Evolutionary conservation across 2,888 invertebrate species (phyloP), one percentile per base, ranked within the genome.

Genomic region (Xestia rhomboidea): DNA sequence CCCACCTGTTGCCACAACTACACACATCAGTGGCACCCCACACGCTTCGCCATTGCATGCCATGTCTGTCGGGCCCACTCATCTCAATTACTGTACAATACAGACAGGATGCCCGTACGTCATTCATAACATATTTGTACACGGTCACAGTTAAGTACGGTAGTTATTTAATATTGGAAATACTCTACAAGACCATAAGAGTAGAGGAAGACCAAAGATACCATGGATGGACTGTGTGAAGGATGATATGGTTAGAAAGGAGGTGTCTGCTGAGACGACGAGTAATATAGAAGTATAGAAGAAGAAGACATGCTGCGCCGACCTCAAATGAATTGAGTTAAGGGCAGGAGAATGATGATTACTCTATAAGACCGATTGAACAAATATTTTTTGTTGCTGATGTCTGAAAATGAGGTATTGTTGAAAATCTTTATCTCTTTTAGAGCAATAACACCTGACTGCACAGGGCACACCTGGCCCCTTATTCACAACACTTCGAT

Each of bases 1-100:
- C 21, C 57, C 64, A 82, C 82, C 63, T 82, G 79, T 79, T 79
- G 79, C 79, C 21, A 13, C 13, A n/a, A 51, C 46, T 54, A n/a
- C 34, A 57, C 27, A 38, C 38, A 57, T 24, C 46, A 49, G 6
- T n/a, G 3, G 63, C 34, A 41, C n/a, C 21, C 49, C 63, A 63
- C 57, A 49, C 49, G 34, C 3, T 73, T n/a, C 41, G 6, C 64
- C 34, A 64, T 49, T 49, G 63, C 82, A 68, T 57, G 81, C 63
- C 41, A 68, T 46, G 51, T 30, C 63, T 54, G 46, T 68, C 75
- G 7, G 11, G 5, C 1, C 24, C 73, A 80, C 57, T 57, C 64
- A 38, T n/a, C 81, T 68, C 79, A 68, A 79, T 81, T 46, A 74
- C 21, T 62, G 54, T 38, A 62, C 46, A 46, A 41, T 34, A 24